Evolutionary conservation across 2,888 invertebrate genomes (phyloP).

Genomic region (Laothoe populi): DNA sequence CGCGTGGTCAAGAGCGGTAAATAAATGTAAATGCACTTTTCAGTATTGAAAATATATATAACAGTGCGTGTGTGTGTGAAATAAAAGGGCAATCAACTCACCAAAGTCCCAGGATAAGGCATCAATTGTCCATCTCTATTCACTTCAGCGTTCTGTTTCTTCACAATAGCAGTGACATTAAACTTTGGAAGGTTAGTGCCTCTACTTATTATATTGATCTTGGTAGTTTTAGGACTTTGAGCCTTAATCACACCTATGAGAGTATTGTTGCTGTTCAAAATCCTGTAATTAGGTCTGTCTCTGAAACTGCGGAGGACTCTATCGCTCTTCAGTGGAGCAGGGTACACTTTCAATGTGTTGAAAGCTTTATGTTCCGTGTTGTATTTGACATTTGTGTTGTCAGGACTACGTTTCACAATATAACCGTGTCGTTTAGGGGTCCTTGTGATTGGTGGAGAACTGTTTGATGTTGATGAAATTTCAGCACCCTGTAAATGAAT

Average conservation of each 20-base stretch:
- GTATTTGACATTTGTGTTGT: constrained; percentile 40
- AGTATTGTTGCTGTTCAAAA: constrained; percentile 37
- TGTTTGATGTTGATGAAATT: constrained; percentile 54
- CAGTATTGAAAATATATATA: no score
- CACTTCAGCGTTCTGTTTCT: neutral
- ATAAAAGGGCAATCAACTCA: neutral
- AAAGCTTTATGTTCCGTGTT: constrained; percentile 31
- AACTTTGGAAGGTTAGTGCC: neutral
- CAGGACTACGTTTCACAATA: constrained; percentile 43
- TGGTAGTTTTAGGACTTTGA: constrained; percentile 32
- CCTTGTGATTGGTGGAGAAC: constrained; percentile 56
- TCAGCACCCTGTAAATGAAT: constrained; percentile 47
- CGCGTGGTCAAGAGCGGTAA: no score
- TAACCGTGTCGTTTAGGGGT: constrained; percentile 54
- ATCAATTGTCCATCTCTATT: constrained; percentile 32
- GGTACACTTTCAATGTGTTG: constrained; percentile 18
- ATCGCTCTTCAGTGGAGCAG: constrained; percentile 44
- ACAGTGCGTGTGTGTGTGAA: neutral
- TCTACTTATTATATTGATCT: constrained; percentile 25
- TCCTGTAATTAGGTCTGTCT: constrained; percentile 42
- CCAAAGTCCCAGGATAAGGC: constrained; percentile 22
- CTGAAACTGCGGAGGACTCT: constrained; percentile 62
- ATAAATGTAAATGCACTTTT: no score
- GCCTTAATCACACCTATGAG: constrained; percentile 37
- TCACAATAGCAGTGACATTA: constrained; percentile 10